Percentiles rank a stretch among this genome's conserved stretches.
Evolutionary conservation across 2,797 vertebrate genomes (phyloP).

Genomic region (Buphagus erythrorhynchus): DNA sequence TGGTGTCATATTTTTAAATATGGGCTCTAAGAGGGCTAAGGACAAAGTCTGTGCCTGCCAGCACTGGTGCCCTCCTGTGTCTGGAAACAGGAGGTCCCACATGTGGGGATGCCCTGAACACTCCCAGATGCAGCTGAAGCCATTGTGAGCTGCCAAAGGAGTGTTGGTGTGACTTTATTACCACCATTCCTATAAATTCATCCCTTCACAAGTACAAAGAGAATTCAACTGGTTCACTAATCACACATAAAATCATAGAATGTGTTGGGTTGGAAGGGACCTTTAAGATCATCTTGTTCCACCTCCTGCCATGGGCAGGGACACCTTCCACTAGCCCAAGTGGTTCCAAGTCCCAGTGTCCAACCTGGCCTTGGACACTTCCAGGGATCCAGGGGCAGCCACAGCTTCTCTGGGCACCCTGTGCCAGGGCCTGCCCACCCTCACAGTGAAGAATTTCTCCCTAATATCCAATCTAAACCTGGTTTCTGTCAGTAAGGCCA

Average conservation of each 20-base stretch:
- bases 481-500: neutral
- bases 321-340: fast-evolving
- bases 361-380: neutral
- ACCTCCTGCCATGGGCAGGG: fast-evolving
- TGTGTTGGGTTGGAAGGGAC: neutral
- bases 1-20: neutral
- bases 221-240: neutral
- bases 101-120: neutral
- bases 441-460: neutral
- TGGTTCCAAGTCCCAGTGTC: fast-evolving
- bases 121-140: neutral
- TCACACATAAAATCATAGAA: neutral
- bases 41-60: neutral
- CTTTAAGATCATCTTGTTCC: fast-evolving
- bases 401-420: neutral
- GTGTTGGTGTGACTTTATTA: neutral
- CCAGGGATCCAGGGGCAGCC: neutral
- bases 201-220: neutral
- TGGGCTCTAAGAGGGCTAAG: neutral
- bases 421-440: fast-evolving
- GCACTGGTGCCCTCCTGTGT: fast-evolving
- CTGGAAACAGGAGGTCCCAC: neutral
- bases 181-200: neutral
- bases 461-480: neutral
- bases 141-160: neutral